phyloP scores from a whole-genome alignment of 2,797 vertebrate species.

The Avahi laniger region DNA sequence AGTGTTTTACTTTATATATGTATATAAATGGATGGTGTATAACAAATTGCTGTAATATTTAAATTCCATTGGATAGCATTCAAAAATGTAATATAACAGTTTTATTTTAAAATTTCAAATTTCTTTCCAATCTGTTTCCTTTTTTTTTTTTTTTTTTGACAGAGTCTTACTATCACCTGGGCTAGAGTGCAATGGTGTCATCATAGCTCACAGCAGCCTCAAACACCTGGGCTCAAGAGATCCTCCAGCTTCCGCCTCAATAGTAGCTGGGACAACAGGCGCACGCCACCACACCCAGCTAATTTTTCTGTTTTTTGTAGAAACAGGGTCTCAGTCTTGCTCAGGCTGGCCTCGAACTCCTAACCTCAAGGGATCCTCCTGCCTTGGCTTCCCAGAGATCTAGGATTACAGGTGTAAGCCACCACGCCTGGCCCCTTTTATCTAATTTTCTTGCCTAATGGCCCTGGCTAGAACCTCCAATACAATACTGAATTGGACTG shows the following conservation, averaged over 20 bases:
- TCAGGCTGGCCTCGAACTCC: neutral
- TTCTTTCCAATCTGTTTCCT: neutral
- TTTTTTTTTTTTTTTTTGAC: neutral
- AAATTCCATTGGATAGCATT: constrained; percentile 16
- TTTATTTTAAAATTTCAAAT: constrained; percentile 17
- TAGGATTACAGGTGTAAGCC: neutral
- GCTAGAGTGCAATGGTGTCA: neutral
- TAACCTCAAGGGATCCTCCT: neutral
- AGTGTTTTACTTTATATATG: neutral
- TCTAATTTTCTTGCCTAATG: neutral
- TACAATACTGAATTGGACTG: neutral
- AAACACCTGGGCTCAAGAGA: neutral
- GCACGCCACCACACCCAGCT: neutral
- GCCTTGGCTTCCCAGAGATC: neutral
- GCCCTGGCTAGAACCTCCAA: neutral
- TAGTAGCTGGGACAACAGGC: neutral
- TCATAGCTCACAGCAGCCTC: neutral
- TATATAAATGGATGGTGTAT: neutral
- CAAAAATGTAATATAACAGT: neutral
- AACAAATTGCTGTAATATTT: neutral
- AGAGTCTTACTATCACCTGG: neutral
- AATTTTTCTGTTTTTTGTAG: neutral
- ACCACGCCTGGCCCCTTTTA: neutral
- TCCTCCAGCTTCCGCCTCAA: neutral
- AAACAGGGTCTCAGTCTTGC: neutral